Evolutionary conservation across 2,888 invertebrate genomes (phyloP).

Genomic region (Drosophila lutescens): DNA sequence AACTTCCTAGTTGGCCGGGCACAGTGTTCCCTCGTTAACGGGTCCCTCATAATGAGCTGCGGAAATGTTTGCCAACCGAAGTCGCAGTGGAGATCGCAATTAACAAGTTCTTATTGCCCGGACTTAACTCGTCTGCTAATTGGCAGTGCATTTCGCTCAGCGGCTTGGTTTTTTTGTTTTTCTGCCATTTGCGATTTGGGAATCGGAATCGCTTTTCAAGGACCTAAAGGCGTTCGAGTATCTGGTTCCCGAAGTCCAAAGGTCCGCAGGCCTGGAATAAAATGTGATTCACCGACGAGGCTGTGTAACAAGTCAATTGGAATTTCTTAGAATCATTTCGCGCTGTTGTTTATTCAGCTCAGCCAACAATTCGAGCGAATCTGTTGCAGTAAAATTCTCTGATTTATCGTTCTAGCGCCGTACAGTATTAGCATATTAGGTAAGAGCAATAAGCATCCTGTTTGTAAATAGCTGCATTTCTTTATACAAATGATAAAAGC

Average conservation of each 20-base stretch:
- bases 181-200: not conserved
- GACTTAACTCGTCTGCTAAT: conserved; percentile 56
- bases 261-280: conserved; percentile 5
- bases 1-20: conserved; percentile 38
- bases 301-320: conserved; percentile 17
- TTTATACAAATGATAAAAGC: not conserved
- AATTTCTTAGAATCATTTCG: conserved; percentile 28
- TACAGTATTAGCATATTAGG: not conserved
- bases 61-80: conserved; percentile 52
- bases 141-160: conserved; percentile 46
- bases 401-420: conserved; percentile 16
- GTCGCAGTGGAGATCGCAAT: conserved; percentile 40
- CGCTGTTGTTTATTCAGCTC: conserved; percentile 17
- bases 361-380: conserved; percentile 18
- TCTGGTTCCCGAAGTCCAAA: conserved; percentile 5
- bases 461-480: not conserved
- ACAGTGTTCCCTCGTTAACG: conserved; percentile 57
- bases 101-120: conserved; percentile 53
- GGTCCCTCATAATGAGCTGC: conserved; percentile 51
- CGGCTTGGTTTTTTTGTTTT: not conserved
- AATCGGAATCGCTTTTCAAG: not conserved
- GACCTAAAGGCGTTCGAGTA: not conserved
- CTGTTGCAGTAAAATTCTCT: conserved; percentile 22
- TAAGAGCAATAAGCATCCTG: conserved; percentile 6
- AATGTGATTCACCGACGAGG: conserved; percentile 16